Evolutionary conservation across 2,888 invertebrate species (phyloP).

Genomic region (Phengaris alcon): DNA sequence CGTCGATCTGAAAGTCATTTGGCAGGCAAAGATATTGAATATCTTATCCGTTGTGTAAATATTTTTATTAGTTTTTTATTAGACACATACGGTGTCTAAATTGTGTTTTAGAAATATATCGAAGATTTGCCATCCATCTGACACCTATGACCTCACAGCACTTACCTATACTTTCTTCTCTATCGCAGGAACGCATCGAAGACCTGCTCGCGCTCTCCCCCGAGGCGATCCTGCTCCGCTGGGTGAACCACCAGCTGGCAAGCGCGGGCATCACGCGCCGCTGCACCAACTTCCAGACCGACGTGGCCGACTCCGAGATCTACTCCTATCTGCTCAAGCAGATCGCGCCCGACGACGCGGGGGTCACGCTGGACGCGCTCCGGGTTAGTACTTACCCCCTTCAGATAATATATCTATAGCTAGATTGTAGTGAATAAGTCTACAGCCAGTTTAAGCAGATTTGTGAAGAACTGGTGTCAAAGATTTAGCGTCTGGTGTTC

Average conservation of each 20-base stretch:
- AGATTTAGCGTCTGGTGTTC: too few species aligned
- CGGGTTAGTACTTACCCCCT: conserved; percentile 76
- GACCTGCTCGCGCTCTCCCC: conserved; percentile 97
- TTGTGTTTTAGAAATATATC: too few species aligned
- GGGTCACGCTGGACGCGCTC: conserved; percentile 90
- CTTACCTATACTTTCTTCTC: neutral
- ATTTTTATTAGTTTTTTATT: too few species aligned
- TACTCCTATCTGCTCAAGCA: conserved; percentile 96
- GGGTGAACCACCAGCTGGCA: conserved; percentile 99
- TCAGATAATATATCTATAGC: too few species aligned
- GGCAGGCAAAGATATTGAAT: too few species aligned
- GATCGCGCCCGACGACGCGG: conserved; percentile 93
- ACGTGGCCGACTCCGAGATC: conserved; percentile 97
- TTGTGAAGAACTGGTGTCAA: too few species aligned
- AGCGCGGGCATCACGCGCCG: conserved; percentile 91
- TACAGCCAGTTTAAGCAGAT: too few species aligned
- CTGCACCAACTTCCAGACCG: conserved; percentile 95
- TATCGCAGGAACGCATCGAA: conserved; percentile 89
- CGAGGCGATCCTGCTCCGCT: conserved; percentile 96
- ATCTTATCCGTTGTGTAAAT: too few species aligned
- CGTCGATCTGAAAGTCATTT: too few species aligned
- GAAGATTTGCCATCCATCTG: neutral
- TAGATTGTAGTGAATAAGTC: too few species aligned
- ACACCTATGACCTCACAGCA: neutral
- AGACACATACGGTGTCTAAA: too few species aligned